Evolutionary conservation across 1,140 invertebrate genomes (phyloP).

Genomic region (Riptortus pedestris): DNA sequence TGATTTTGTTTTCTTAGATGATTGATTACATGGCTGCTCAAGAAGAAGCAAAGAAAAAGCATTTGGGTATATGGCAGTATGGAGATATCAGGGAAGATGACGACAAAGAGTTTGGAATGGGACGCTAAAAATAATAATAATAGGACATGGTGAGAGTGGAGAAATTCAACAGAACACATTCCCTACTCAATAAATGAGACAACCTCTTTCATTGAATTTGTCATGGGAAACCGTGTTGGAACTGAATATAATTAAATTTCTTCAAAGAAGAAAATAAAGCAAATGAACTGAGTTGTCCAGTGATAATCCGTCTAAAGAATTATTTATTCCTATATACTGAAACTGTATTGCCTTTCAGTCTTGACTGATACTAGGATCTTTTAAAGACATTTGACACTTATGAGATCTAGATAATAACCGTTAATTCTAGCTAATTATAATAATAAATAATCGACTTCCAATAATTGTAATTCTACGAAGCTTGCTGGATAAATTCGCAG

Average conservation of each 20-base stretch:
- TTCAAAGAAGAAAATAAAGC: conserved; percentile 4
- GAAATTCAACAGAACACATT: conserved; percentile 12
- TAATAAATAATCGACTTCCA: conserved; percentile 3
- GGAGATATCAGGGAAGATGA: conserved; percentile 94
- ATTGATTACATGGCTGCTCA: conserved; percentile 74
- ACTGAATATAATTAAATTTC: not conserved
- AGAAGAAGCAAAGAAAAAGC: conserved; percentile 70
- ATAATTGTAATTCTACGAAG: conserved; percentile 3
- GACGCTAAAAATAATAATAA: conserved; percentile 18
- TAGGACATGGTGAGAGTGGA: not conserved
- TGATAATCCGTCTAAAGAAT: conserved; percentile 10
- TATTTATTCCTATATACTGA: conserved; percentile 9
- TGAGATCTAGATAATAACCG: conserved; percentile 8
- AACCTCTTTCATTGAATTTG: not conserved
- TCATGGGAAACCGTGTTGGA: conserved; percentile 4
- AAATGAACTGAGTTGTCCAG: conserved; percentile 14
- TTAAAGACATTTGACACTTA: conserved; percentile 4
- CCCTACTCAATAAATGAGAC: conserved; percentile 3
- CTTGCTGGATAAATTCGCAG: conserved; percentile 9
- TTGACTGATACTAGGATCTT: not conserved
- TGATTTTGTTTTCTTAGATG: conserved; percentile 46
- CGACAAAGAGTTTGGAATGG: conserved; percentile 70
- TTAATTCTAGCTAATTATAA: not conserved
- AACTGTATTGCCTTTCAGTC: conserved; percentile 15
- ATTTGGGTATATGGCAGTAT: conserved; percentile 87